These are phyloP conservation scores for Epistrophe grossulariae DNA, from an alignment of 2,888 invertebrate species.

Conservation along the genomic window DNA sequence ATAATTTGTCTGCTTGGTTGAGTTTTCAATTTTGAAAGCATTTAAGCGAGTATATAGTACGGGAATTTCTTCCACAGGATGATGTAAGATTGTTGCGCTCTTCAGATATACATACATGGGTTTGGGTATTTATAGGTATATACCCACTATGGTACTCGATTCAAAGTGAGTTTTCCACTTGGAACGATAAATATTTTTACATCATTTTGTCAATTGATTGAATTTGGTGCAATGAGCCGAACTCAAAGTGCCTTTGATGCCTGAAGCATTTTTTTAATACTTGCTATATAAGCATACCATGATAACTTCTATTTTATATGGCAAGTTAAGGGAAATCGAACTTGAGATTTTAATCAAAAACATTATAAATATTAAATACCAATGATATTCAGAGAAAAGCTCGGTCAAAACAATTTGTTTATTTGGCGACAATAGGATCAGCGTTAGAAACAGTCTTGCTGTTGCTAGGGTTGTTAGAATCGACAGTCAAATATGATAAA, in stretches of 20 bases:
- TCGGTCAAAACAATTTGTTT: neutral
- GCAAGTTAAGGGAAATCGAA: neutral
- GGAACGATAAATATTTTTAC: slow-evolving; percentile 74
- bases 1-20: slow-evolving; percentile 67
- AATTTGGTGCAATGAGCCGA: slow-evolving; percentile 72
- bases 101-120: slow-evolving; percentile 43
- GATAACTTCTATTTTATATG: neutral
- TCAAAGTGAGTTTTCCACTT: slow-evolving; percentile 74
- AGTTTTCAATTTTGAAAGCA: slow-evolving; percentile 61
- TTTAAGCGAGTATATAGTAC: slow-evolving; percentile 16
- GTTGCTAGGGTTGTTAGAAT: too few relatives aligned
- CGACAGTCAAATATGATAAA: too few relatives aligned
- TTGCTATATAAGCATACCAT: neutral
- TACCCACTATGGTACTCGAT: slow-evolving; percentile 40
- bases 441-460: too few relatives aligned
- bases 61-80: slow-evolving; percentile 43
- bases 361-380: too few relatives aligned
- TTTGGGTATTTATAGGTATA: neutral
- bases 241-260: slow-evolving; percentile 45
- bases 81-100: slow-evolving; percentile 72
- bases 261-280: neutral
- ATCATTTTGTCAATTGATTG: slow-evolving; percentile 75
- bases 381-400: too few relatives aligned
- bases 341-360: neutral
- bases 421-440: too few relatives aligned